Evolutionary conservation across 1,140 invertebrate species (phyloP), one percentile per base, ranked within the genome.

Genomic region (Zaprionus tsacasi): DNA sequence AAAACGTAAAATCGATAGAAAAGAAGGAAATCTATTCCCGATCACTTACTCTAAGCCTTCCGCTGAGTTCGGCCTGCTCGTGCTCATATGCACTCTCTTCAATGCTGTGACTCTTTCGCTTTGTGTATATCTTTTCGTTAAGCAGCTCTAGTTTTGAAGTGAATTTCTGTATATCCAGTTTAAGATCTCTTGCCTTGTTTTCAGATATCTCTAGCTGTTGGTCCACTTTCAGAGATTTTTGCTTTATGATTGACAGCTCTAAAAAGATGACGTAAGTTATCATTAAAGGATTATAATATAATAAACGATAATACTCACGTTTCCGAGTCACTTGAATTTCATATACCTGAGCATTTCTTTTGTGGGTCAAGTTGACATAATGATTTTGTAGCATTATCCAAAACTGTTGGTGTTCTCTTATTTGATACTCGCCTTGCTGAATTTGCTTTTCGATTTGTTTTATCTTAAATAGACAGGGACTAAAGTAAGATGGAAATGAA

Each of bases 331-430:
- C 92, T 85, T 95, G 95, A 50, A 96, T 94, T 76, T 96, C 94
- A 30, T 94, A 93, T 1, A 96, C 81, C 75, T 96, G 94, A 69
- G 93, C 91, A 74, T 95, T 95, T 79, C 95, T 93, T 75, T 96
- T 94, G 69, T 95, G 92, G 0, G 95, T 94, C 6, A 97, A 91
- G 65, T 93, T 93, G 1, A 96, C 94, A 56, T 96, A 94, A 78
- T 95, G 94, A 15, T 94, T 94, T 91, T 97, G 96, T 72, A 96
- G 93, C 48, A 96, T 94, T 55, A 97, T 91, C 96, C 96, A 97
- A 88, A 95, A 94, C 69, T 95, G 94, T 86, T 97, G 95, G 67
- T 95, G 92, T 52, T 94, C 92, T 74, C 95, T 93, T 30, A 95
- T 95, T 80, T 94, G 94, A 58, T 93, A 93, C 55, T 95, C 93